Evolutionary conservation across 1,140 invertebrate species (phyloP), one percentile per base, ranked within the genome.

Genomic region (Phymastichus coffea): DNA sequence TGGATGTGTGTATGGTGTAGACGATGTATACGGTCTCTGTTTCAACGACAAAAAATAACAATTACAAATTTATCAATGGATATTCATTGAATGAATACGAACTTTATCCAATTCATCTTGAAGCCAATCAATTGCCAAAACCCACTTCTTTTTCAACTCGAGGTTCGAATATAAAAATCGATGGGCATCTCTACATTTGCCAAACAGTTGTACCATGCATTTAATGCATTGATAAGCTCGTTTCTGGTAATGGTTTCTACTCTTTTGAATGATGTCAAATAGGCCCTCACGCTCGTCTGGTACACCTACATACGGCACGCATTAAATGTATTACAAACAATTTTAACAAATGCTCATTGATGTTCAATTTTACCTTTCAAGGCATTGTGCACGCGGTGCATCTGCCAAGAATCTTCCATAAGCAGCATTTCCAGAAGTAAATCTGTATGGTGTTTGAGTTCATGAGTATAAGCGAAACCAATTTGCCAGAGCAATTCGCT

Each of bases 191-290:
- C 84, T 85, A 75, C 92, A 94, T 67, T 92, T 91, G 63, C 87
- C 87, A 80, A 98, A 96, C 23, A 98, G 81, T 55, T 88, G 86
- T 20, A 97, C 95, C 80, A 98, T 85, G 74, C 93, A 93, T 80
- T 98, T 98, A 30, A 98, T 95, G 76, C 95, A 97, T 73, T 97
- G 94, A 80, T 98, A 98, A 30, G 94, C 93, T 63, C 95, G 81
- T 79, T 98, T 98, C 76, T 98, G 95, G 76, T 97, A 96, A 80
- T 97, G 93, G 65, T 89, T 92, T 74, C 96, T 97, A 25, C 92
- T 92, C 57, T 92, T 86, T 65, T 90, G 85, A 70, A 97, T 96
- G 44, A 91, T 97, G 67, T 98, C 95, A 70, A 98, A 88, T 25
- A 98, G 80, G 1, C 95, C 95, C 73, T 97, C 94, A 19, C 93